Percentiles rank a stretch among this genome's conserved stretches.
These are phyloP conservation scores for Tricholauxania praeusta DNA, from an alignment of 2,888 invertebrate genomes.

Conservation along the genomic window DNA sequence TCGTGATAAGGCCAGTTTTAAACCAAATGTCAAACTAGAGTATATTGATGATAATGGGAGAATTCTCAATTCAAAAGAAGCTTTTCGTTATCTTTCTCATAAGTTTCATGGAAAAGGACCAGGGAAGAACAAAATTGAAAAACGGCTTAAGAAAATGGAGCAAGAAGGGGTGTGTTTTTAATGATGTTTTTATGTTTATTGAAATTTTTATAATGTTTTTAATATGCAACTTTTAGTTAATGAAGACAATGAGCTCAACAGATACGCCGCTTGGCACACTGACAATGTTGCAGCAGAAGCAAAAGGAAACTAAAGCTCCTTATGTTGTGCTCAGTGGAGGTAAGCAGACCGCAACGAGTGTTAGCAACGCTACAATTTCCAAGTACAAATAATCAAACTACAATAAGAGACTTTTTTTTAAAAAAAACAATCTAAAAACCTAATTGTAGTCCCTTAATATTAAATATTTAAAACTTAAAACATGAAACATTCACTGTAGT, in stretches of 20 bases:
- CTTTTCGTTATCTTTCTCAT: constrained; percentile 95
- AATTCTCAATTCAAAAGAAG: constrained; percentile 93
- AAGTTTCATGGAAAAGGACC: constrained; percentile 99
- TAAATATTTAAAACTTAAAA: neutral
- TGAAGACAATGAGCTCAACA: constrained; percentile 98
- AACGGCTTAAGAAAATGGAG: constrained; percentile 92
- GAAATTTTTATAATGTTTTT: neutral
- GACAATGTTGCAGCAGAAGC: constrained; percentile 94
- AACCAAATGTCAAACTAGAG: constrained; percentile 94
- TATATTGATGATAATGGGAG: constrained; percentile 98
- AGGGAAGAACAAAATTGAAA: constrained; percentile 98
- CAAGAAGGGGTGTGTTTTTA: constrained; percentile 77
- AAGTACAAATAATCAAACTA: constrained; percentile 61
- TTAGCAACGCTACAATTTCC: constrained; percentile 61
- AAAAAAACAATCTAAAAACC: constrained; percentile 35
- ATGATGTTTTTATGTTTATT: too few relatives aligned
- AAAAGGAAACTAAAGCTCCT: constrained; percentile 92
- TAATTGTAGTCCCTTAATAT: constrained; percentile 3
- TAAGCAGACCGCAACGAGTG: constrained; percentile 72
- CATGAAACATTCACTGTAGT: too few relatives aligned
- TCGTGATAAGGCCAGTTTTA: constrained; percentile 89
- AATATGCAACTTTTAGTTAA: constrained; percentile 72
- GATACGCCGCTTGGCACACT: constrained; percentile 97
- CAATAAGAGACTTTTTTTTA: constrained; percentile 23
- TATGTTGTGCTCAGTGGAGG: constrained; percentile 93